A percentile compares a stretch with the other conserved stretches of the same genome.
Conservation (phyloP, 2,797 vertebrate species). For the Anniella stebbinsi region DNA sequence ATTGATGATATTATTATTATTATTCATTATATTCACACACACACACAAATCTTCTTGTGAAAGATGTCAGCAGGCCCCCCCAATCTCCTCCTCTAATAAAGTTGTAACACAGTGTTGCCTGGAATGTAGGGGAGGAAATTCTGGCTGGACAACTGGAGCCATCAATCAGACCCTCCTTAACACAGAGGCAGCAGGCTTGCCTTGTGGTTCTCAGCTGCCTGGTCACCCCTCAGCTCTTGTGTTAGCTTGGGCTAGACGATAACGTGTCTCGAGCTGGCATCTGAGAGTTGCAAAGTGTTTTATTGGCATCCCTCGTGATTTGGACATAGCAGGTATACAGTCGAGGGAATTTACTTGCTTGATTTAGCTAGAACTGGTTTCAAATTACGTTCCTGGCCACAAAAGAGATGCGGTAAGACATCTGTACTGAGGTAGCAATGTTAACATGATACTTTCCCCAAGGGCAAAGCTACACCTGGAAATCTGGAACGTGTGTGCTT, state of each 20-base stretch:
- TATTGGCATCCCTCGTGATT: not conserved
- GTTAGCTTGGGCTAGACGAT: constrained; percentile 2
- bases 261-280: constrained; percentile 19
- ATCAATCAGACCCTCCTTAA: constrained; percentile 26
- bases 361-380: not conserved
- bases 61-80: not conserved
- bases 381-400: not conserved
- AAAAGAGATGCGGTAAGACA: not conserved
- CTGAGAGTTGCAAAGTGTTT: not conserved
- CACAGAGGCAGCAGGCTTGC: not conserved
- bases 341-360: not conserved
- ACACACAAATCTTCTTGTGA: not conserved
- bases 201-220: constrained; percentile 20
- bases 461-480: not conserved
- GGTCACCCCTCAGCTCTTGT: constrained; percentile 7
- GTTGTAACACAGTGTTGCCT: not conserved
- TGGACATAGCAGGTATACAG: not conserved
- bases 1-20: too few relatives aligned
- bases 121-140: constrained; percentile 1
- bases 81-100: constrained; percentile 18
- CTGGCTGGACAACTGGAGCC: constrained; percentile 26
- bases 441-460: not conserved
- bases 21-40: too few relatives aligned
- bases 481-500: not conserved
- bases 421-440: not conserved